Evolutionary conservation across 2,888 invertebrate species (phyloP).

Genomic region (Erannis defoliaria): DNA sequence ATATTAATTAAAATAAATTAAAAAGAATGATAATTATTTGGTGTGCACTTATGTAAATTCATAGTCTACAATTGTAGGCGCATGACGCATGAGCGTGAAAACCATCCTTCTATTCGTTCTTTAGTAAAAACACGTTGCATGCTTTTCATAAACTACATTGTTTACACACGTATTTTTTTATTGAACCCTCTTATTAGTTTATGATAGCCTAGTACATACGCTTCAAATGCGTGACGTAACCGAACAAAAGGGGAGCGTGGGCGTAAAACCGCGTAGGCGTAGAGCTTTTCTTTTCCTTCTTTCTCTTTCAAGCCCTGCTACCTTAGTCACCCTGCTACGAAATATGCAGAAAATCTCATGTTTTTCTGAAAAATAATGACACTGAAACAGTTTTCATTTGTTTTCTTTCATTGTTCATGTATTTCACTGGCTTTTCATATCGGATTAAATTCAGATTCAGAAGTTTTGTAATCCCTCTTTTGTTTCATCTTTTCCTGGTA

Average conservation of each 20-base stretch:
- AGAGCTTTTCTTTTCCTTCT: conserved; percentile 13
- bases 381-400: conserved; percentile 42
- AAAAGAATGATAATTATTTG: no score
- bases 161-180: no score
- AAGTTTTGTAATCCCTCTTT: conserved; percentile 19
- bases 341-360: conserved; percentile 83
- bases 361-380: conserved; percentile 69
- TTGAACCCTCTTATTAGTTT: conserved; percentile 25
- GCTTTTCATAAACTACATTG: no score
- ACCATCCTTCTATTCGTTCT: no score
- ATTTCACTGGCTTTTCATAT: conserved; percentile 10
- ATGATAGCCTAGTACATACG: conserved; percentile 59
- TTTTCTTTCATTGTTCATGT: conserved; percentile 37
- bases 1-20: no score
- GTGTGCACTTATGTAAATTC: no score
- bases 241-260: conserved; percentile 33
- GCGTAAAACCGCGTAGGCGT: conserved; percentile 20
- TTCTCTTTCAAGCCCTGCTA: conserved; percentile 50
- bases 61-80: no score
- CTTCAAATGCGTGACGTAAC: conserved; percentile 60
- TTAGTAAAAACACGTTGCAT: no score
- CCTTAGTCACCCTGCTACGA: conserved; percentile 65
- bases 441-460: not conserved
- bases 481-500: conserved; percentile 48
- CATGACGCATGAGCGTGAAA: no score